Percentiles rank a stretch among this genome's conserved stretches.
These are phyloP conservation scores for Sialia sialis DNA, from an alignment of 2,113 vertebrate genomes.

Conservation along the genomic window DNA sequence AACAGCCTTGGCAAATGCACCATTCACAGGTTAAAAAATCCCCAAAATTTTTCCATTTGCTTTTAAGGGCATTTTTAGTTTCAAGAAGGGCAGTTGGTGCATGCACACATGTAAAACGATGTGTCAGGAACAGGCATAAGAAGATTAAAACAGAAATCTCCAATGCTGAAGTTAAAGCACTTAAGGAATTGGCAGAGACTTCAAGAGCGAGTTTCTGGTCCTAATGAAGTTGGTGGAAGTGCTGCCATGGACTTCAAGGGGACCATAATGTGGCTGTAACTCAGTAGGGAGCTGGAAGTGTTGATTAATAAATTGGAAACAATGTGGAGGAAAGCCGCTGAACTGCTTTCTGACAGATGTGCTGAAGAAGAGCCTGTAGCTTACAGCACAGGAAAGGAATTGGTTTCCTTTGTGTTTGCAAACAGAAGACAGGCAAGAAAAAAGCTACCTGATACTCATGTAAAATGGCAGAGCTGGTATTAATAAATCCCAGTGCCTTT, in stretches of 20 bases:
- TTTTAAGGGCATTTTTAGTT: background rate
- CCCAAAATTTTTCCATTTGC: background rate
- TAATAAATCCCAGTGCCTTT: conserved; percentile 22
- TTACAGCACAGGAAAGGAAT: background rate
- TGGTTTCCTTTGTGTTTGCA: conserved; percentile 28
- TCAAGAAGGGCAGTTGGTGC: background rate
- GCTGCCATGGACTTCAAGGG: conserved; percentile 48
- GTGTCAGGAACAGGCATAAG: background rate
- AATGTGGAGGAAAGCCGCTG: background rate
- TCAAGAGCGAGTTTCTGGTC: conserved; percentile 33
- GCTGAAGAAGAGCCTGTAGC: background rate
- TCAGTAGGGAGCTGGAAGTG: conserved; percentile 39
- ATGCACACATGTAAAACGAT: background rate
- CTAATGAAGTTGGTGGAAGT: conserved; percentile 42
- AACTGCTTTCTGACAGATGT: conserved; percentile 39
- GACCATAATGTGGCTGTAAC: conserved; percentile 46
- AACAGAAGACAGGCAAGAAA: background rate
- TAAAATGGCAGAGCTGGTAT: conserved; percentile 8
- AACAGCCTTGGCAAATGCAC: background rate
- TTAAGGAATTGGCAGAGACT: conserved; percentile 53
- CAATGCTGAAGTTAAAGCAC: background rate
- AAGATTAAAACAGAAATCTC: conserved; percentile 30
- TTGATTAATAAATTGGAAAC: conserved; percentile 61
- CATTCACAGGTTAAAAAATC: background rate
- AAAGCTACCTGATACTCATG: background rate